These are phyloP conservation scores for Druon quercuslanigerum DNA, from an alignment of 1,140 invertebrate genomes.

Conservation along the genomic window DNA sequence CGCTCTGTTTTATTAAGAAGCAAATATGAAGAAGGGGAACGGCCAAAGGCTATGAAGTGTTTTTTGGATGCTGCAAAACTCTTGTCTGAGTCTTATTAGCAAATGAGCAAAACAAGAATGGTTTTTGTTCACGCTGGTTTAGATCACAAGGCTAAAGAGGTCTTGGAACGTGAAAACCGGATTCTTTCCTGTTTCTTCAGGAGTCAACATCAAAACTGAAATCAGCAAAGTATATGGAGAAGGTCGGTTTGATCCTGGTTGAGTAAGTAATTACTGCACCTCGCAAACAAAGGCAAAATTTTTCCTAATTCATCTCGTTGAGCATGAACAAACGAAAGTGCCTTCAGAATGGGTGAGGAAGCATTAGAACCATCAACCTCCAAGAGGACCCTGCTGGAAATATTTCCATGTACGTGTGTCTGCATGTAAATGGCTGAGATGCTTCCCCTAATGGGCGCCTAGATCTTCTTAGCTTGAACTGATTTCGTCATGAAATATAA, in stretches of 20 bases:
- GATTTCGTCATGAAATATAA: no score
- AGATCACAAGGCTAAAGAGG: slow-evolving; percentile 40
- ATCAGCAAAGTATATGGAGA: slow-evolving; percentile 41
- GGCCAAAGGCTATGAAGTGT: slow-evolving; percentile 11
- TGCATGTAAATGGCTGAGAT: no score
- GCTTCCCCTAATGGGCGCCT: no score
- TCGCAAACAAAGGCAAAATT: no score
- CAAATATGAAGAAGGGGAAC: slow-evolving; percentile 3
- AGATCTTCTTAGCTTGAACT: no score
- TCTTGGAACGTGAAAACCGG: slow-evolving; percentile 39
- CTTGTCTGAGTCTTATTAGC: slow-evolving; percentile 35
- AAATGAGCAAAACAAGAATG: slow-evolving; percentile 35
- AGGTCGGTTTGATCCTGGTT: slow-evolving; percentile 38
- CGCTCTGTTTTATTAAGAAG: slow-evolving; percentile 15
- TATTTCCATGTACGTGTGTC: no score
- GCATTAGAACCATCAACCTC: no score
- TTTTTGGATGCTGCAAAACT: slow-evolving; percentile 44
- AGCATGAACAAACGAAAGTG: no score
- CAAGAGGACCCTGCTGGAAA: no score
- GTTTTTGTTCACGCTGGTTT: slow-evolving; percentile 41
- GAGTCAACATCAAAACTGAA: slow-evolving; percentile 39
- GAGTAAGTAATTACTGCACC: no score
- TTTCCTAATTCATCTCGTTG: no score
- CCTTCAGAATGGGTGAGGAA: no score
- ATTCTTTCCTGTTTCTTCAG: slow-evolving; percentile 39